Conservation (phyloP, 1,140 invertebrate genomes). For the Potamilus streckersoni region DNA sequence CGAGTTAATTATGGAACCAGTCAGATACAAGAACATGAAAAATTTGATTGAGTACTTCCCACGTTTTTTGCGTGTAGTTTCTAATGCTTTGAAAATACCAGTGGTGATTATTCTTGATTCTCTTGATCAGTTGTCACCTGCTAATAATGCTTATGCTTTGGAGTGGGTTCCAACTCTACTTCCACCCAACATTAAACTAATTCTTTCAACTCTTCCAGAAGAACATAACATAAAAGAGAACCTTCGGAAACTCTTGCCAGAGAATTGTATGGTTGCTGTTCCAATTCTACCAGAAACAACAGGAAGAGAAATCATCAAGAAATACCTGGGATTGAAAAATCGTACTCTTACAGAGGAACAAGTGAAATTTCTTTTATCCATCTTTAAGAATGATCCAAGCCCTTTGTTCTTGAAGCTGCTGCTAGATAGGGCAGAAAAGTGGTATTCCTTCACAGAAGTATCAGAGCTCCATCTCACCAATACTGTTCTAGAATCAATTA, state of each 20-base stretch:
- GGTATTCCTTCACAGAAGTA: conserved; percentile 48
- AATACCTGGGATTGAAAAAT: conserved; percentile 43
- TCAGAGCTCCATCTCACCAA: conserved; percentile 31
- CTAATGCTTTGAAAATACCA: conserved; percentile 42
- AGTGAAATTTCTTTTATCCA: conserved; percentile 37
- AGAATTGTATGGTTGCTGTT: conserved; percentile 47
- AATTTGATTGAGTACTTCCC: conserved; percentile 45
- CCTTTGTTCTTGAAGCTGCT: conserved; percentile 60
- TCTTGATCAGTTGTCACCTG: conserved; percentile 58
- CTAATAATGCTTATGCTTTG: conserved; percentile 52
- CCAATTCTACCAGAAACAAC: conserved; percentile 42
- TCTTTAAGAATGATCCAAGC: conserved; percentile 40
- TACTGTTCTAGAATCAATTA: conserved; percentile 50
- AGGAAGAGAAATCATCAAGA: conserved; percentile 48
- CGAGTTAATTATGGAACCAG: conserved; percentile 42
- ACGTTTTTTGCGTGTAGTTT: conserved; percentile 42
- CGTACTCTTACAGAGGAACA: conserved; percentile 47
- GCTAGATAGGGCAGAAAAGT: conserved; percentile 53
- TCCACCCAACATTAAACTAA: conserved; percentile 72
- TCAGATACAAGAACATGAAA: conserved; percentile 44
- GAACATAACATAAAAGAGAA: conserved; percentile 57
- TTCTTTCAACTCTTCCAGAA: conserved; percentile 73
- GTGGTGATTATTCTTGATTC: conserved; percentile 65
- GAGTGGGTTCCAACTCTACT: conserved; percentile 59
- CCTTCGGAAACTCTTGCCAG: conserved; percentile 42